Evolutionary conservation across 2,888 invertebrate genomes (phyloP), one percentile per base, ranked within the genome.

Genomic region (Nesidiocoris tenuis): DNA sequence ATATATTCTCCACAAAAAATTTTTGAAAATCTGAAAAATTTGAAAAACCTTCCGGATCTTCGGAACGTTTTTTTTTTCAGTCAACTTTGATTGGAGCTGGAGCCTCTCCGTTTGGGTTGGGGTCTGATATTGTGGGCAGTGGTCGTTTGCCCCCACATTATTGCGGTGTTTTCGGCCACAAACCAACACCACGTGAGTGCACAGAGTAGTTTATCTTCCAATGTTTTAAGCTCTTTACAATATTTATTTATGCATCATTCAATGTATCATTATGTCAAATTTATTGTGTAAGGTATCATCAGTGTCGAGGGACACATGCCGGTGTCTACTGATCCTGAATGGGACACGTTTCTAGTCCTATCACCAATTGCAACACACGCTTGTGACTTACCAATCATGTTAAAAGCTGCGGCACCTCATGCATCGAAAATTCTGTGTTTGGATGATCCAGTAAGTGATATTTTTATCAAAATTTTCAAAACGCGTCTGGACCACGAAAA

Each of bases 161-260:
- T 83, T 94, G 92, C 82, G 96, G 96, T 17, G 88, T 96, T 74
- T 96, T 91, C 85, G 96, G 96, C n/a, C 95, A 96, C 83, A 96
- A 95, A 82, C 93, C 95, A 0, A 79, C 80, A 18, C 78, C 79
- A 66, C 81, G 86, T 85, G 80, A 77, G 76, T 72, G 22, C 2
- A 23, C 3, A 16, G 2, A 21, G n/a, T n/a, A n/a, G n/a, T n/a
- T n/a, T n/a, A n/a, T n/a, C n/a, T n/a, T n/a, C n/a, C n/a, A n/a
- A n/a, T n/a, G n/a, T n/a, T n/a, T n/a, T n/a, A n/a, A n/a, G n/a
- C n/a, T n/a, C n/a, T n/a, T n/a, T n/a, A n/a, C n/a, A n/a, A n/a
- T n/a, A n/a, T n/a, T n/a, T n/a, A n/a, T n/a, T n/a, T n/a, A n/a
- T n/a, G n/a, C n/a, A n/a, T n/a, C n/a, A n/a, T n/a, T n/a, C n/a